These are phyloP conservation scores for Drosophila bunnanda DNA, from an alignment of 2,888 invertebrate genomes.

Conservation along the genomic window DNA sequence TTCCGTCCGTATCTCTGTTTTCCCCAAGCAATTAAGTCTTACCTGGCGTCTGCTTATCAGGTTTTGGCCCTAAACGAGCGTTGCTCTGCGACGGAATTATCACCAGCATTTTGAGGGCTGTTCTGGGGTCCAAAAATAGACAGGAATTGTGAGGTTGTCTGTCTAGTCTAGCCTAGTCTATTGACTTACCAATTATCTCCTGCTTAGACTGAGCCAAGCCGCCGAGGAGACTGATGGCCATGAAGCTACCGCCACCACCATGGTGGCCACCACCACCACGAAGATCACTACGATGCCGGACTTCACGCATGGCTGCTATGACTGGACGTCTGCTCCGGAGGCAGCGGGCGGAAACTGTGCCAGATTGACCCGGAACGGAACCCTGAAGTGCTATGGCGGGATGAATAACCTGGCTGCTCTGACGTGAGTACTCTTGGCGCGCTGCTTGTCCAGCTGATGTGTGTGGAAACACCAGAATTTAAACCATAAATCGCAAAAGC, in stretches of 20 bases:
- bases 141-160: conserved; percentile 1
- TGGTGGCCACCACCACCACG: background rate
- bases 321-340: conserved; percentile 79
- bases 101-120: conserved; percentile 31
- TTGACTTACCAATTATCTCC: conserved; percentile 28
- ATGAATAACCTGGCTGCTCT: conserved; percentile 78
- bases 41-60: conserved; percentile 40
- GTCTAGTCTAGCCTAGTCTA: background rate
- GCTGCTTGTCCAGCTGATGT: background rate
- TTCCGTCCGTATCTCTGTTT: conserved; percentile 26
- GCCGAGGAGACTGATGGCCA: conserved; percentile 1
- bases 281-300: conserved; percentile 2
- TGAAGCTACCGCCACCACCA: background rate
- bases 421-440: conserved; percentile 51
- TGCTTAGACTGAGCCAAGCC: conserved; percentile 24
- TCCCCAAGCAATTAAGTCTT: conserved; percentile 34
- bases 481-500: background rate
- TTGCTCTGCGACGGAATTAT: conserved; percentile 36
- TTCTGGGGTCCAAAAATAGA: conserved; percentile 28
- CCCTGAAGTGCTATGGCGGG: conserved; percentile 81
- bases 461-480: background rate
- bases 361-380: conserved; percentile 63
- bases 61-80: conserved; percentile 30
- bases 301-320: conserved; percentile 61
- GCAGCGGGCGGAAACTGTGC: conserved; percentile 80